Evolutionary conservation across 1,140 invertebrate genomes (phyloP).

Genomic region (Cherax destructor): DNA sequence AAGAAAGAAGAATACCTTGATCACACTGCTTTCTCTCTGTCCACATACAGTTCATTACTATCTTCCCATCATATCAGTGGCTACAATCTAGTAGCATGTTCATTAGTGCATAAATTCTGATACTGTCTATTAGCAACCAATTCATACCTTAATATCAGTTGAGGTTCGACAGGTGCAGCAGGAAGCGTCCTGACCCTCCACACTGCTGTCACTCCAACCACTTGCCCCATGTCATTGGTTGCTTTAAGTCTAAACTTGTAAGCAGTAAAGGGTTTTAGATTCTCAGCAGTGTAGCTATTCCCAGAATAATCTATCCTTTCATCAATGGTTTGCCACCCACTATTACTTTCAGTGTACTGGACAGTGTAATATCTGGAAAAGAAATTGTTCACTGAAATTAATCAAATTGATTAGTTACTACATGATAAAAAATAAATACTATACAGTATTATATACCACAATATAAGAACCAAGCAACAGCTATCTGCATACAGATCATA

Average conservation of each 20-base stretch:
- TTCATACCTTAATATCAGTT: slow-evolving; percentile 85
- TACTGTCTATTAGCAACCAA: slow-evolving; percentile 64
- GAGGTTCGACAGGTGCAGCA: slow-evolving; percentile 87
- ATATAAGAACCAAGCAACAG: not conserved
- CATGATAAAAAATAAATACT: not conserved
- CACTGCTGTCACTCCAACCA: slow-evolving; percentile 91
- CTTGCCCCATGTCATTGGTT: slow-evolving; percentile 97
- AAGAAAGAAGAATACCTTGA: no score
- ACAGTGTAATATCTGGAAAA: slow-evolving; percentile 89
- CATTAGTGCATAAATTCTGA: no score
- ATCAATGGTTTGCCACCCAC: slow-evolving; percentile 87
- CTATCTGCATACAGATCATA: not conserved
- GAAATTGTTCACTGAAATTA: not conserved
- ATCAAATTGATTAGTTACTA: not conserved
- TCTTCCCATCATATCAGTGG: no score
- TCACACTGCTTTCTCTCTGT: no score
- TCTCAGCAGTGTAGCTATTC: slow-evolving; percentile 88
- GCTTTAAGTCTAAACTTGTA: slow-evolving; percentile 97
- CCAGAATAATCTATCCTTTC: slow-evolving; percentile 89
- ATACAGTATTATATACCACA: not conserved
- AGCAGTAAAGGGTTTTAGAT: slow-evolving; percentile 90
- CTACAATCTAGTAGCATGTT: no score
- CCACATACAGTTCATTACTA: no score
- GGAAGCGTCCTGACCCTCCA: slow-evolving; percentile 91
- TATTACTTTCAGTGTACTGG: slow-evolving; percentile 88